These are phyloP conservation scores for Chironomus tentans DNA, from an alignment of 2,888 invertebrate genomes.

Conservation along the genomic window DNA sequence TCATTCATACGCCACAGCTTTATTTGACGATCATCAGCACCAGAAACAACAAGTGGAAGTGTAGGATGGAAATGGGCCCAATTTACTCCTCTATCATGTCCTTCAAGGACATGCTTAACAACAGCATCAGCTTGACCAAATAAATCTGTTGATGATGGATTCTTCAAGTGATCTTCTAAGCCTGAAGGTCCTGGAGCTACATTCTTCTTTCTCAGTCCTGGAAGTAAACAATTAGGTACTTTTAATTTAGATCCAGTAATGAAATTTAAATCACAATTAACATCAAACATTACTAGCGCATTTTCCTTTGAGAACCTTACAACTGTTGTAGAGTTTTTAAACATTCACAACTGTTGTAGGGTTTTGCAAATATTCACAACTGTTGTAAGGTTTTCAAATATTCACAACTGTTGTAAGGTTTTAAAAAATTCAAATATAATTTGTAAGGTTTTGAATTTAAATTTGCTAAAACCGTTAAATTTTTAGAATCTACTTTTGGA, in stretches of 20 bases:
- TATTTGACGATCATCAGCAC: slow-evolving; percentile 96
- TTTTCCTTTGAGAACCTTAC: background rate
- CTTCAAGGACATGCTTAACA: slow-evolving; percentile 82
- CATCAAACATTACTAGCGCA: background rate
- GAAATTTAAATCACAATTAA: background rate
- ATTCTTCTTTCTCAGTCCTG: slow-evolving; percentile 86
- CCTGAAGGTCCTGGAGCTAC: slow-evolving; percentile 93
- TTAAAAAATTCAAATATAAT: no score
- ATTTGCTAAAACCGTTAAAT: no score
- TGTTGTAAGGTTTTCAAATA: no score
- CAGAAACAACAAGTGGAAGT: slow-evolving; percentile 89
- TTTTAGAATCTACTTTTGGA: no score
- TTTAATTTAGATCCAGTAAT: background rate
- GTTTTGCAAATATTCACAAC: no score
- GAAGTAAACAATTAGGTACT: background rate
- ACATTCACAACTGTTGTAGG: no score
- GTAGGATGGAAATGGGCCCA: slow-evolving; percentile 97
- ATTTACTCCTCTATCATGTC: slow-evolving; percentile 96
- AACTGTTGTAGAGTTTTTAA: no score
- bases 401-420: no score
- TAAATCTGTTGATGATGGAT: slow-evolving; percentile 80
- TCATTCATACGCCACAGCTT: slow-evolving; percentile 99
- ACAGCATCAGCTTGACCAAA: slow-evolving; percentile 93
- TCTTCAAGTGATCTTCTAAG: slow-evolving; percentile 76
- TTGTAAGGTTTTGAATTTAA: no score